phyloP scores from a whole-genome alignment of 2,113 vertebrate species.

The Maccullochella peelii region DNA sequence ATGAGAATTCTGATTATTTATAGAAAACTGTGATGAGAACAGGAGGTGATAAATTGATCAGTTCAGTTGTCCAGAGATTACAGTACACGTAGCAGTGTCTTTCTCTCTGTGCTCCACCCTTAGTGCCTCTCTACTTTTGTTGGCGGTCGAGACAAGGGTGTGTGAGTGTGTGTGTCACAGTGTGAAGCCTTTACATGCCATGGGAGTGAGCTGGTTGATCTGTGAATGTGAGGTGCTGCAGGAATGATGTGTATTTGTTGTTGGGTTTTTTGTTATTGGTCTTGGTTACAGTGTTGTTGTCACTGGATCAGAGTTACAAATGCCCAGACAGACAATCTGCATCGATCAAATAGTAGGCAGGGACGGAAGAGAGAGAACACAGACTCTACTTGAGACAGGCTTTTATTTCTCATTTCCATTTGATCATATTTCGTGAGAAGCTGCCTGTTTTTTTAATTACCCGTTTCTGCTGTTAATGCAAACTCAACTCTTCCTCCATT shows the following conservation, averaged over 20 bases:
- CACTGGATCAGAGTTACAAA: background rate
- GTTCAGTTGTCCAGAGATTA: background rate
- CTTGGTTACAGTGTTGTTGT: constrained; percentile 17
- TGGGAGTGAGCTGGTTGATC: constrained; percentile 35
- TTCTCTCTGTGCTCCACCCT: background rate
- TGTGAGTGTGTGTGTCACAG: constrained; percentile 37
- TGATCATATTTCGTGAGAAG: background rate
- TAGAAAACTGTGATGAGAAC: background rate
- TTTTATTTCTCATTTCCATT: background rate
- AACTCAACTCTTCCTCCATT: background rate
- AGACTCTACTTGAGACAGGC: background rate
- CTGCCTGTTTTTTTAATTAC: too few species aligned
- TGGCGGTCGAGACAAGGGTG: constrained; percentile 38
- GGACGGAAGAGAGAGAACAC: background rate
- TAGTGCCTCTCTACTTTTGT: constrained; percentile 27
- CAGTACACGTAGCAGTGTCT: background rate
- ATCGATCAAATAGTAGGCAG: background rate
- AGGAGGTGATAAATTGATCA: background rate
- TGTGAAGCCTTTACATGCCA: constrained; percentile 53
- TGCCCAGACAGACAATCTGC: background rate
- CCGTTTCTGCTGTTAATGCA: background rate
- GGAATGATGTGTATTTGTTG: constrained; percentile 46
- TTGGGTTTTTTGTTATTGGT: background rate
- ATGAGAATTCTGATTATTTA: background rate
- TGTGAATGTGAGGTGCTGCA: constrained; percentile 29